Evolutionary conservation across 2,113 vertebrate genomes (phyloP).

Genomic region (Bucco capensis): DNA sequence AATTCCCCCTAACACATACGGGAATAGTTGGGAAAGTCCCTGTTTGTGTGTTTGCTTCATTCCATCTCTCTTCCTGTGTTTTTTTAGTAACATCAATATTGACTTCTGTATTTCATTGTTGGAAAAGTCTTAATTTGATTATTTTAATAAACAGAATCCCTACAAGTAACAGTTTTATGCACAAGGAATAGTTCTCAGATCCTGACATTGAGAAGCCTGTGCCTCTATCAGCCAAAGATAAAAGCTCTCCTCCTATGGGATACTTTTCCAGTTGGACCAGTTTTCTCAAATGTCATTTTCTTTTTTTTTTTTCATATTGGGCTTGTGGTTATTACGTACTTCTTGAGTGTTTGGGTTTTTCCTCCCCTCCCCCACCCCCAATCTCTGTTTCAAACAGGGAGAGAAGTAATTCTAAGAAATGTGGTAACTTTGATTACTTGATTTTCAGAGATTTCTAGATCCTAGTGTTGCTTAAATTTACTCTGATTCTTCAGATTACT

Average conservation of each 20-base stretch:
- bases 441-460: not conserved
- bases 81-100: not conserved
- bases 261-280: not conserved
- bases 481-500: not conserved
- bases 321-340: too few species aligned
- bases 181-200: not conserved
- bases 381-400: not conserved
- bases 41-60: not conserved
- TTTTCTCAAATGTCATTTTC: not conserved
- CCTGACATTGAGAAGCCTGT: not conserved
- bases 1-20: not conserved
- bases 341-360: not conserved
- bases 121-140: constrained; percentile 1
- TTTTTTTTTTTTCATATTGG: not conserved
- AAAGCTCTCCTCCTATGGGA: not conserved
- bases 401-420: not conserved
- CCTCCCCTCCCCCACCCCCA: rapidly evolving
- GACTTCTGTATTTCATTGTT: not conserved
- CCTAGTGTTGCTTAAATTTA: not conserved
- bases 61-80: not conserved
- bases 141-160: constrained; percentile 21
- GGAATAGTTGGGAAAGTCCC: not conserved
- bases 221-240: not conserved
- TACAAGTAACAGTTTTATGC: not conserved
- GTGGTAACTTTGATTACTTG: not conserved